A percentile compares a stretch with the other conserved stretches of the same genome.
Conservation (phyloP, 2,113 vertebrate species). For the Limnothrissa miodon region DNA sequence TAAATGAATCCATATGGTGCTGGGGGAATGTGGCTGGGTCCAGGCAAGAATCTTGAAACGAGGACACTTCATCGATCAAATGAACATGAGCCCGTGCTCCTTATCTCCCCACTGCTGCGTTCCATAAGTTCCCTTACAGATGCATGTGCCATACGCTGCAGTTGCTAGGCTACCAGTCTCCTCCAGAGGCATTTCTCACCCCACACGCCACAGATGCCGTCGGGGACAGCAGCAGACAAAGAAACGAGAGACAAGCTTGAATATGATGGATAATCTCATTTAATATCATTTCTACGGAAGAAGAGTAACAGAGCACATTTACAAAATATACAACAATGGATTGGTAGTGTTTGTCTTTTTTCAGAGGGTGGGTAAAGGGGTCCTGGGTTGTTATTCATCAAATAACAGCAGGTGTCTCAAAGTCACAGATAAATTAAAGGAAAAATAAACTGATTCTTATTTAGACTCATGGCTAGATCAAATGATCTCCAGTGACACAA, state of each 20-base stretch:
- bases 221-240: neutral
- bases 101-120: slow-evolving; percentile 36
- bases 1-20: neutral
- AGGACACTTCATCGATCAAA: neutral
- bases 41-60: neutral
- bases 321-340: slow-evolving; percentile 64
- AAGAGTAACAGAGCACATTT: slow-evolving; percentile 61
- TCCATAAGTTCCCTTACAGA: slow-evolving; percentile 44
- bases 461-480: neutral
- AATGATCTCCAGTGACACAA: neutral
- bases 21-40: neutral
- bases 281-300: slow-evolving; percentile 63
- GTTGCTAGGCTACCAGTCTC: slow-evolving; percentile 63
- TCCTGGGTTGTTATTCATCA: neutral
- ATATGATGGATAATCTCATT: slow-evolving; percentile 56
- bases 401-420: neutral
- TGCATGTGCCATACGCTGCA: slow-evolving; percentile 55
- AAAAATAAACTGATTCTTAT: neutral
- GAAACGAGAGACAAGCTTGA: slow-evolving; percentile 33
- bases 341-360: neutral
- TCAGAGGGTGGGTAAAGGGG: neutral
- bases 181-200: slow-evolving; percentile 27
- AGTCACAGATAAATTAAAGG: neutral
- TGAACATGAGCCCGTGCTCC: slow-evolving; percentile 3
- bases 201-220: neutral